Percentiles rank a stretch among this genome's conserved stretches.
phyloP scores from a whole-genome alignment of 2,113 vertebrate species.

The Rhynchopsitta pachyrhyncha region DNA sequence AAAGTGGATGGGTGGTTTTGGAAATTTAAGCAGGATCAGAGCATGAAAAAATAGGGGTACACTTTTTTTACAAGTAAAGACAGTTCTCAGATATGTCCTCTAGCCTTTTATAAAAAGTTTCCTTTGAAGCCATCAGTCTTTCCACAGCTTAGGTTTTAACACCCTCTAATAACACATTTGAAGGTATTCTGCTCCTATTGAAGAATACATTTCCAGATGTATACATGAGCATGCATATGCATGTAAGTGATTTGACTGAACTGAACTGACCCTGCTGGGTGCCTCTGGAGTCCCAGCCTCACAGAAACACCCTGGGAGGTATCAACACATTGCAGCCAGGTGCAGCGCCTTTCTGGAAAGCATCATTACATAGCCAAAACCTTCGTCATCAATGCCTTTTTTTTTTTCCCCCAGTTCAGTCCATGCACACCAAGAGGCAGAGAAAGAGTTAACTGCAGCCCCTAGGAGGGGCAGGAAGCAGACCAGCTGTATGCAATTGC shows the following conservation, averaged over 20 bases:
- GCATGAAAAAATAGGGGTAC: neutral
- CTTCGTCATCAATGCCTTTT: neutral
- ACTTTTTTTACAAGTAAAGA: neutral
- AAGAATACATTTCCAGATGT: neutral
- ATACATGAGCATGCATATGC: neutral
- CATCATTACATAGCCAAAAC: neutral
- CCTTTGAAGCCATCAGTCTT: neutral
- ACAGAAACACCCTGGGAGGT: neutral
- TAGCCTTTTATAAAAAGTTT: neutral
- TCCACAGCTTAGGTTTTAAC: neutral
- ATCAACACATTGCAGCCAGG: constrained; percentile 16
- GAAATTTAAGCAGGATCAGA: neutral
- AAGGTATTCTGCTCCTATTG: neutral
- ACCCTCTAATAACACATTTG: neutral
- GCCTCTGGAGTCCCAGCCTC: neutral
- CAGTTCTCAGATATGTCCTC: neutral
- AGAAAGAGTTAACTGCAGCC: constrained; percentile 36
- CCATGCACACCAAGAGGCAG: rapidly evolving
- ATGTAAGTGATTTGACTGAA: neutral
- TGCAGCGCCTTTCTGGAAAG: neutral
- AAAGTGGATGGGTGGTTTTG: neutral
- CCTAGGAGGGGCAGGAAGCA: constrained; percentile 53
- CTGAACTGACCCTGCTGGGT: neutral
- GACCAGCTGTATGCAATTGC: constrained; percentile 58
- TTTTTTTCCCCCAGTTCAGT: neutral